A percentile compares a stretch with the other conserved stretches of the same genome.
phyloP scores from a whole-genome alignment of 2,113 vertebrate genomes.

The Odontesthes bonariensis region DNA sequence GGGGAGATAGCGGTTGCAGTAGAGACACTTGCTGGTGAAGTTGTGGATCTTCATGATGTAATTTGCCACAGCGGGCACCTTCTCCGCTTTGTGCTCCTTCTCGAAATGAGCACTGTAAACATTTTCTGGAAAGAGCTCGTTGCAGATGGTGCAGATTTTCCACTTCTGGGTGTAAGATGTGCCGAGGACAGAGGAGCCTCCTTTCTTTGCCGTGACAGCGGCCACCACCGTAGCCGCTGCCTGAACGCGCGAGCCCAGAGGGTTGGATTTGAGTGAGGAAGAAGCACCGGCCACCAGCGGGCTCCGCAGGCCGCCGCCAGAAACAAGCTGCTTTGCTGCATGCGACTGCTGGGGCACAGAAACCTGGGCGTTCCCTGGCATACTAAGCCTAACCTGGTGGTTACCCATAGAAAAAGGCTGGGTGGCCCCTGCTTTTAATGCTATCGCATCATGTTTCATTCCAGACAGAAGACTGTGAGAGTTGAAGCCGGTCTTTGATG shows the following conservation, averaged over 20 bases:
- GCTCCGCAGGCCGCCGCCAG: conserved; percentile 86
- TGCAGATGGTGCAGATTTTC: conserved; percentile 99
- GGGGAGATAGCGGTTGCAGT: conserved; percentile 98
- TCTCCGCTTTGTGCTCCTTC: conserved; percentile 98
- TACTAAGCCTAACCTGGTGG: conserved; percentile 87
- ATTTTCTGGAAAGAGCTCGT: conserved; percentile 98
- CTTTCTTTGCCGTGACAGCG: conserved; percentile 79
- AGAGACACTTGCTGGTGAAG: conserved; percentile 99
- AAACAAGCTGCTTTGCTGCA: conserved; percentile 91
- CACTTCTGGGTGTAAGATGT: conserved; percentile 97
- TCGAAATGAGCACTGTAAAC: conserved; percentile 98
- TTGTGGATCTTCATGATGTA: conserved; percentile 99
- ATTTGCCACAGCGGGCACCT: conserved; percentile 97
- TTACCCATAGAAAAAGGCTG: conserved; percentile 83
- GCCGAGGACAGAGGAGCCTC: conserved; percentile 82
- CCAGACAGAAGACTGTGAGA: conserved; percentile 89
- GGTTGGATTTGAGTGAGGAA: conserved; percentile 87
- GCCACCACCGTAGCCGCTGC: conserved; percentile 84
- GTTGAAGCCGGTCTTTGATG: conserved; percentile 90
- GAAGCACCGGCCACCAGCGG: conserved; percentile 81
- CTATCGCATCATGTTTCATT: conserved; percentile 88
- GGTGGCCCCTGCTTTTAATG: conserved; percentile 87
- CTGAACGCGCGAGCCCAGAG: conserved; percentile 87
- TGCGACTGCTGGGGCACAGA: conserved; percentile 92
- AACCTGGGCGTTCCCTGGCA: conserved; percentile 89